phyloP scores from a whole-genome alignment of 1,140 invertebrate genomes.

The Belonocnema kinseyi region DNA sequence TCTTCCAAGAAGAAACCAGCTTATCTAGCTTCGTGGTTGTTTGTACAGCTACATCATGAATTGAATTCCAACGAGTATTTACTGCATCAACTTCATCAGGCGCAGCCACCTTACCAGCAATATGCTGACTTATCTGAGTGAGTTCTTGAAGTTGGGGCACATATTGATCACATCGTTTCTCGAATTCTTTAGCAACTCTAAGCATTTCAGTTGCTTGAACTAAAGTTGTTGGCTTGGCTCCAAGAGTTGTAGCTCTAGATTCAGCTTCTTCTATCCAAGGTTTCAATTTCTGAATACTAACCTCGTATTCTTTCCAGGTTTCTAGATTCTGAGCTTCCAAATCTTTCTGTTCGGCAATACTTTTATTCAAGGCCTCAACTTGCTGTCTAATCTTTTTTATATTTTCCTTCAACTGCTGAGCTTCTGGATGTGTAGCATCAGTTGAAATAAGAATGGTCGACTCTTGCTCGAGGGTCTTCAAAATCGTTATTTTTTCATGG shows the following conservation, averaged over 20 bases:
- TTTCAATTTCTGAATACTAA: slow-evolving; percentile 85
- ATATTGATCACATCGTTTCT: slow-evolving; percentile 86
- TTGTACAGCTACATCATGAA: slow-evolving; percentile 85
- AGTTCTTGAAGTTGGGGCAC: slow-evolving; percentile 84
- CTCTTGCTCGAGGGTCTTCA: slow-evolving; percentile 86
- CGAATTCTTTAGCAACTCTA: slow-evolving; percentile 81
- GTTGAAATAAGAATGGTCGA: slow-evolving; percentile 79
- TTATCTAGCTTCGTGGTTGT: slow-evolving; percentile 86
- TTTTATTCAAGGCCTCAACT: slow-evolving; percentile 81
- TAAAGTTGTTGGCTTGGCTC: slow-evolving; percentile 85
- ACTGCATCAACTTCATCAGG: slow-evolving; percentile 89
- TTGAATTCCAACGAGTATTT: slow-evolving; percentile 85
- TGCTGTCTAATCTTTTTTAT: slow-evolving; percentile 81
- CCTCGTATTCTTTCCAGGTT: slow-evolving; percentile 91
- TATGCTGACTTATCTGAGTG: slow-evolving; percentile 83
- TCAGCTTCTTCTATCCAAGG: slow-evolving; percentile 93
- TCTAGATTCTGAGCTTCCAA: slow-evolving; percentile 85
- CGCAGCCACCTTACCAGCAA: slow-evolving; percentile 83
- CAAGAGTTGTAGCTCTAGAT: slow-evolving; percentile 81
- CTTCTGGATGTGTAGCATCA: slow-evolving; percentile 69
- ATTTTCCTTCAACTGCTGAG: slow-evolving; percentile 81
- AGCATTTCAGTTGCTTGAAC: slow-evolving; percentile 87
- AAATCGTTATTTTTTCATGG: slow-evolving; percentile 82
- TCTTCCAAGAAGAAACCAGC: slow-evolving; percentile 87
- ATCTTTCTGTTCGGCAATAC: slow-evolving; percentile 83